A percentile compares a stretch with the other conserved stretches of the same genome.
Evolutionary conservation across 2,888 invertebrate species (phyloP).

Genomic region (Hyalella azteca): DNA sequence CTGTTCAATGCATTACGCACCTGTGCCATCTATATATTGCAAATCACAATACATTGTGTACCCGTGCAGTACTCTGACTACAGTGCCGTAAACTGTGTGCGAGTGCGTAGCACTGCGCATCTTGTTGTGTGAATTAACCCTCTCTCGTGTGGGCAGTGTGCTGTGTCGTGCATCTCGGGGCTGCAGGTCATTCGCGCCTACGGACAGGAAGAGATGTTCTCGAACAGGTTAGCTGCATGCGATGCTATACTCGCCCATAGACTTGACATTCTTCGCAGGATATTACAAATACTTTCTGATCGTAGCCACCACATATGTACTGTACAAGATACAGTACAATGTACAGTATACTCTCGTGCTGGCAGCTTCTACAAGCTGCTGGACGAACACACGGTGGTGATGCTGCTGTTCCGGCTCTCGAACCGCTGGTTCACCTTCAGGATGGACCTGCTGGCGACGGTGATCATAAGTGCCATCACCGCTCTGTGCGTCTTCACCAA

Average conservation of each 20-base stretch:
- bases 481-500: conserved; percentile 64
- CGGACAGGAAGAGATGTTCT: conserved; percentile 63
- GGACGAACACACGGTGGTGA: conserved; percentile 64
- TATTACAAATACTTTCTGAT: no score
- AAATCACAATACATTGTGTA: no score
- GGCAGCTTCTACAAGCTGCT: conserved; percentile 59
- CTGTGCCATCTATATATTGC: no score
- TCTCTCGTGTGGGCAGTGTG: conserved; percentile 44
- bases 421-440: conserved; percentile 65
- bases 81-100: no score
- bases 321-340: no score
- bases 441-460: conserved; percentile 63
- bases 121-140: neutral
- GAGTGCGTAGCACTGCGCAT: no score
- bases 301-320: no score
- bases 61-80: no score
- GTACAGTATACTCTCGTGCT: no score
- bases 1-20: no score
- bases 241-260: no score
- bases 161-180: conserved; percentile 67
- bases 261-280: no score
- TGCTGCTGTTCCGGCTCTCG: conserved; percentile 64
- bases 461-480: conserved; percentile 64
- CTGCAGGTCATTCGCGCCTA: conserved; percentile 66
- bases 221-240: conserved; percentile 60